Evolutionary conservation across 2,888 invertebrate species (phyloP).

Genomic region (Myathropa florea): DNA sequence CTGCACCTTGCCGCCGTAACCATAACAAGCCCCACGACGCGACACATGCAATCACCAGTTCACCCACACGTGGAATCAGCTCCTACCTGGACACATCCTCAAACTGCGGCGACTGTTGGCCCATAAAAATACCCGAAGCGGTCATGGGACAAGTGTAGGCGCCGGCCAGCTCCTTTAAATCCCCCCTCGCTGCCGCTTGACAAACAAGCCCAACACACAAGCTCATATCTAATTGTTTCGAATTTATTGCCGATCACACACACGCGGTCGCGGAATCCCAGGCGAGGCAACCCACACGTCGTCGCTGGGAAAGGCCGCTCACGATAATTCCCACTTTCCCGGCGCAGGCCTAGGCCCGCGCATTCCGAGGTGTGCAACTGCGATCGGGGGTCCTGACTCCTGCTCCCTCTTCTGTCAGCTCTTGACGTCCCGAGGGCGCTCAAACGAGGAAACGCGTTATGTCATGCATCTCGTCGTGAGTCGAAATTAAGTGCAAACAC

Average conservation of each 20-base stretch:
- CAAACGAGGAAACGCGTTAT: slow-evolving; percentile 51
- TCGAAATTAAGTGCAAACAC: slow-evolving; percentile 63
- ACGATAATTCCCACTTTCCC: slow-evolving; percentile 30
- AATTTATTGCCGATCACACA: background rate
- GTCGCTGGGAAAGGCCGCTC: slow-evolving; percentile 27
- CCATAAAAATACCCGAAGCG: background rate
- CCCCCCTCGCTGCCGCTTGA: too few species aligned
- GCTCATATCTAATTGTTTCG: background rate
- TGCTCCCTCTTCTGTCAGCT: too few species aligned
- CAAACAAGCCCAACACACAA: background rate
- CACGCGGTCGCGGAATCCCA: background rate
- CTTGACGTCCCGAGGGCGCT: background rate
- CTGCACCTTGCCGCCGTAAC: background rate
- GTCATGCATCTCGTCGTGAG: slow-evolving; percentile 12
- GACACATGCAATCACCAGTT: background rate
- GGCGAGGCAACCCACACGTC: background rate
- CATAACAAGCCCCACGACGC: background rate
- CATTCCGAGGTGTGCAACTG: slow-evolving; percentile 12
- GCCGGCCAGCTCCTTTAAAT: background rate
- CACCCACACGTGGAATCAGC: background rate
- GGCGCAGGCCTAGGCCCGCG: background rate
- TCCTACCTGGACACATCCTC: background rate
- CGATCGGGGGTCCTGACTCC: background rate
- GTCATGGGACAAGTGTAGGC: background rate
- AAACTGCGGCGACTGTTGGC: background rate